Conservation (phyloP, 2,797 vertebrate species). For the Geotrypetes seraphini region DNA sequence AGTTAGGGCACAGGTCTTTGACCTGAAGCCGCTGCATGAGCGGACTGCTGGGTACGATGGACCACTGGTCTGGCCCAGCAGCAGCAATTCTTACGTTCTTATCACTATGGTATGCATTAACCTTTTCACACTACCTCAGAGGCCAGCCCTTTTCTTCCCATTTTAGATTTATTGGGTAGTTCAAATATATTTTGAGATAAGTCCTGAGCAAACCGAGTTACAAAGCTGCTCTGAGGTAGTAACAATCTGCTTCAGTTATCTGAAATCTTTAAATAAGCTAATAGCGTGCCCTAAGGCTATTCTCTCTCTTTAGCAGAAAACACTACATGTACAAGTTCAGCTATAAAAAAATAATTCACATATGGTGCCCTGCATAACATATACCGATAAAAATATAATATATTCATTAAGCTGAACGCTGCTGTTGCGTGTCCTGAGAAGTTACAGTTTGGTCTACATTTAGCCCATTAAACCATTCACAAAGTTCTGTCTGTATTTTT, state of each 20-base stretch:
- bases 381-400: too few species aligned
- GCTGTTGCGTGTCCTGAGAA: too few species aligned
- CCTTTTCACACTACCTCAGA: neutral
- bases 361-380: neutral
- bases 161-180: fast-evolving
- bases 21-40: too few species aligned
- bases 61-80: too few species aligned
- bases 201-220: neutral
- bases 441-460: too few species aligned
- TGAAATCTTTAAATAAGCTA: neutral
- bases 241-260: neutral
- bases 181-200: neutral
- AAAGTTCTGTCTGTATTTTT: too few species aligned
- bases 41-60: too few species aligned
- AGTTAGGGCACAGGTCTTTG: too few species aligned
- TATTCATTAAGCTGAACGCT: too few species aligned
- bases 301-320: neutral
- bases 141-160: neutral
- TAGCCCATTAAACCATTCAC: too few species aligned
- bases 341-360: neutral
- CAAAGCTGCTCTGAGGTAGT: neutral
- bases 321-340: neutral
- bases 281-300: neutral
- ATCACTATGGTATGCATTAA: too few species aligned
- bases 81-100: too few species aligned